phyloP scores from a whole-genome alignment of 2,113 vertebrate genomes.

The Cyprinodon brontotheroides region DNA sequence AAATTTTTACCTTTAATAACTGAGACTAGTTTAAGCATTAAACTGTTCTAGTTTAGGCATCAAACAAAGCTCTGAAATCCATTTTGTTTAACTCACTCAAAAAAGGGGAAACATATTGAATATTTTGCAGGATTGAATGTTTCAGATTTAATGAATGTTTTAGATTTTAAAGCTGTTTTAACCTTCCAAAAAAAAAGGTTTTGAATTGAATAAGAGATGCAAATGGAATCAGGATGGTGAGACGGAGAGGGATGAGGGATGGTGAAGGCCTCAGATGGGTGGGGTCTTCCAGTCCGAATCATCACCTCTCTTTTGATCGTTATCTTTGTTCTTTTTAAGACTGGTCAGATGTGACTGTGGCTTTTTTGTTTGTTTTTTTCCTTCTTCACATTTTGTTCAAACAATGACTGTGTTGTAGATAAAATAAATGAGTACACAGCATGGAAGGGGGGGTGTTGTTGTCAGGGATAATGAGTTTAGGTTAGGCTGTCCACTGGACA shows the following conservation, averaged over 20 bases:
- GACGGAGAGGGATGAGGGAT: slow-evolving; percentile 4
- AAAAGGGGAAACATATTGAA: too few species aligned
- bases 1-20: too few species aligned
- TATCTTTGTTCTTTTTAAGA: slow-evolving; percentile 48
- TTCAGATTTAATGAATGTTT: too few species aligned
- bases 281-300: slow-evolving; percentile 36
- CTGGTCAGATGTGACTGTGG: not conserved
- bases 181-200: too few species aligned
- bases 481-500: slow-evolving; percentile 57
- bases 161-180: too few species aligned
- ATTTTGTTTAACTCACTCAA: too few species aligned
- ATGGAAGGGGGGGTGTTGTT: not conserved
- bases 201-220: not conserved
- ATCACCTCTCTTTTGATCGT: slow-evolving; percentile 12
- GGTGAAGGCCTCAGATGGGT: slow-evolving; percentile 54
- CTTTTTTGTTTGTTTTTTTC: not conserved
- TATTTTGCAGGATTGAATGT: too few species aligned
- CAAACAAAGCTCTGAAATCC: too few species aligned
- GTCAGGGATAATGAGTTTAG: slow-evolving; percentile 58
- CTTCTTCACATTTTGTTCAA: not conserved
- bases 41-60: too few species aligned
- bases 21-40: too few species aligned
- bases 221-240: not conserved
- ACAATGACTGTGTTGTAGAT: slow-evolving; percentile 15
- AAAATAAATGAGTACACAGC: not conserved